Conservation (phyloP, 2,797 vertebrate species). For the Ara ararauna region DNA sequence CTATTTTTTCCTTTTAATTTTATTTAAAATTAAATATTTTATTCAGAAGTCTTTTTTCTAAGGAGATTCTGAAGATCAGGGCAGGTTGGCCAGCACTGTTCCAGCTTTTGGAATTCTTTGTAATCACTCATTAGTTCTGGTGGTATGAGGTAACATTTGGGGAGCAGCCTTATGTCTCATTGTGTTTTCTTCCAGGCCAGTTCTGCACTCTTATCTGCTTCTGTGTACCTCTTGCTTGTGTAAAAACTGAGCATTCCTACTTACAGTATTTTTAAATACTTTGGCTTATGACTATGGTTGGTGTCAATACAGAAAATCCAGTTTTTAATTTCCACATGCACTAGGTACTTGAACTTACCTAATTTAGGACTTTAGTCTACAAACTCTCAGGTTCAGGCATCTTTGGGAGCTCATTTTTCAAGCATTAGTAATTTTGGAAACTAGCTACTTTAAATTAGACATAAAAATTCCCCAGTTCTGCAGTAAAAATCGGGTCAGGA, state of each 20-base stretch:
- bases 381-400: neutral
- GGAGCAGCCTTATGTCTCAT: neutral
- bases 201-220: neutral
- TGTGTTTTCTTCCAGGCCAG: too few species aligned
- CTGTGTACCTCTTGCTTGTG: neutral
- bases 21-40: neutral
- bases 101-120: neutral
- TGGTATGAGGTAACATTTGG: fast-evolving
- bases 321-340: neutral
- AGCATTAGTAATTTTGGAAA: neutral
- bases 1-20: neutral
- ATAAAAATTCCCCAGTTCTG: neutral
- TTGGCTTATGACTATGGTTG: neutral
- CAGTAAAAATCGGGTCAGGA: neutral
- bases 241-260: neutral
- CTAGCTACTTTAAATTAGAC: neutral
- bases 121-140: neutral
- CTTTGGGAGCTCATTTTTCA: neutral
- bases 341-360: neutral
- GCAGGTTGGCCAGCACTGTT: neutral
- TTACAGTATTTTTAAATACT: neutral
- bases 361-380: neutral
- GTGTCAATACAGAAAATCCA: neutral
- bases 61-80: neutral
- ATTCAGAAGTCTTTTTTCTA: neutral